Conservation (phyloP, 1,140 invertebrate genomes). For the Drosophila arawakana region DNA sequence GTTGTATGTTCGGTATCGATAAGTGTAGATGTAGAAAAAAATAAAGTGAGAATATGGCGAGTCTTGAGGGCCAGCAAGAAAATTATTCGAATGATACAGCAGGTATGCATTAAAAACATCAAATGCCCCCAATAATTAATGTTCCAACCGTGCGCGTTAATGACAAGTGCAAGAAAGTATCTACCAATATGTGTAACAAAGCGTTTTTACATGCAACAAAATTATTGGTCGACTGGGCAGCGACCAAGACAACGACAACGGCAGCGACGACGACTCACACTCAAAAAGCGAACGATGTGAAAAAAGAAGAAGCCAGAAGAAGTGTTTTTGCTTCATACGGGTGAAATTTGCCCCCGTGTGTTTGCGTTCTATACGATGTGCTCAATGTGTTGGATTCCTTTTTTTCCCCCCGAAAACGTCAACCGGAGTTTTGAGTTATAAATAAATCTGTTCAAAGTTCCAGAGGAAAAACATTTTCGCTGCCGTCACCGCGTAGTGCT, state of each 20-base stretch:
- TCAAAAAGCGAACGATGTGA: conserved; percentile 72
- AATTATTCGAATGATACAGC: conserved; percentile 82
- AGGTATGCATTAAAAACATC: conserved; percentile 73
- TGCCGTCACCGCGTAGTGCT: conserved; percentile 14
- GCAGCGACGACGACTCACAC: conserved; percentile 64
- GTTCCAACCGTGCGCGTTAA: conserved; percentile 12
- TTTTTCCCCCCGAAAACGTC: conserved; percentile 53
- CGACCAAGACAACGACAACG: conserved; percentile 41
- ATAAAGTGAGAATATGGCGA: conserved; percentile 83
- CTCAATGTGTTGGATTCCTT: conserved; percentile 34
- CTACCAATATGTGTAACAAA: conserved; percentile 39
- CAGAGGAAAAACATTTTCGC: conserved; percentile 74
- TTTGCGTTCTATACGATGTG: conserved; percentile 39
- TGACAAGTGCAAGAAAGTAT: conserved; percentile 32
- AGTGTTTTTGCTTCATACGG: conserved; percentile 71
- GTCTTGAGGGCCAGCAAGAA: conserved; percentile 84
- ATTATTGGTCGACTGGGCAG: conserved; percentile 75
- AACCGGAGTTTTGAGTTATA: conserved; percentile 79
- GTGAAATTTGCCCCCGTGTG: conserved; percentile 72
- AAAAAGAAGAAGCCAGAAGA: conserved; percentile 66
- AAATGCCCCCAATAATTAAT: conserved; percentile 35
- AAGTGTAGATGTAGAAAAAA: conserved; percentile 56
- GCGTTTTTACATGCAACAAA: conserved; percentile 50
- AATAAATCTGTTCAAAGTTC: conserved; percentile 73
- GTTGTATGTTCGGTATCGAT: conserved; percentile 44